These are phyloP conservation scores for Eremobia ochroleuca DNA, from an alignment of 2,888 invertebrate genomes.

Conservation along the genomic window DNA sequence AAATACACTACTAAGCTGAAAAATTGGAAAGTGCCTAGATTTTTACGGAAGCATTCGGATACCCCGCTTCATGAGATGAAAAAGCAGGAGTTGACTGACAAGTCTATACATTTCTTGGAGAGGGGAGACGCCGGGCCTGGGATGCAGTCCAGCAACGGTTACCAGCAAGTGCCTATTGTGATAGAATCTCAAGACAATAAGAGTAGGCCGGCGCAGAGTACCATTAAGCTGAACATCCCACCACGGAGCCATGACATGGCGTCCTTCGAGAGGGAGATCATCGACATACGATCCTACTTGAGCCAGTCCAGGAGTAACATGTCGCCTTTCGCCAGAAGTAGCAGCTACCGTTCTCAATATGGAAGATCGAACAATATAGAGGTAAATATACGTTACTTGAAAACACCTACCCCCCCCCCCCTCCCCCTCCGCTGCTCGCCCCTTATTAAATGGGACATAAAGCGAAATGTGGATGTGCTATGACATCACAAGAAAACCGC, in stretches of 20 bases:
- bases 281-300: slow-evolving; percentile 94
- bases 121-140: slow-evolving; percentile 76
- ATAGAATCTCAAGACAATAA: slow-evolving; percentile 90
- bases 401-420: not conserved
- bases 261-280: slow-evolving; percentile 92
- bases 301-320: slow-evolving; percentile 94
- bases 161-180: slow-evolving; percentile 93
- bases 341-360: slow-evolving; percentile 93
- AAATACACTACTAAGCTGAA: slow-evolving; percentile 91
- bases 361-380: slow-evolving; percentile 91
- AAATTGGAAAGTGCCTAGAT: slow-evolving; percentile 93
- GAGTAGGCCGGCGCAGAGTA: slow-evolving; percentile 75
- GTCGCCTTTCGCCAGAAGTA: slow-evolving; percentile 93
- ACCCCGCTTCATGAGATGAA: slow-evolving; percentile 87
- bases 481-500: no score
- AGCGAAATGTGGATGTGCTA: not conserved
- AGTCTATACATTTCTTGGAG: slow-evolving; percentile 82
- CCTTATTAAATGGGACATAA: not conserved
- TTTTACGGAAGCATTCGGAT: slow-evolving; percentile 92
- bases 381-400: slow-evolving; percentile 72
- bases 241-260: slow-evolving; percentile 85
- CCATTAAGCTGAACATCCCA: slow-evolving; percentile 87
- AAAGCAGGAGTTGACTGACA: slow-evolving; percentile 84
- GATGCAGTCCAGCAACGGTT: slow-evolving; percentile 86
- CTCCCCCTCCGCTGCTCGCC: not conserved